Base-by-base conservation (phyloP, 2,888 invertebrate genomes). In the Bedellia somnulentella region DNA sequence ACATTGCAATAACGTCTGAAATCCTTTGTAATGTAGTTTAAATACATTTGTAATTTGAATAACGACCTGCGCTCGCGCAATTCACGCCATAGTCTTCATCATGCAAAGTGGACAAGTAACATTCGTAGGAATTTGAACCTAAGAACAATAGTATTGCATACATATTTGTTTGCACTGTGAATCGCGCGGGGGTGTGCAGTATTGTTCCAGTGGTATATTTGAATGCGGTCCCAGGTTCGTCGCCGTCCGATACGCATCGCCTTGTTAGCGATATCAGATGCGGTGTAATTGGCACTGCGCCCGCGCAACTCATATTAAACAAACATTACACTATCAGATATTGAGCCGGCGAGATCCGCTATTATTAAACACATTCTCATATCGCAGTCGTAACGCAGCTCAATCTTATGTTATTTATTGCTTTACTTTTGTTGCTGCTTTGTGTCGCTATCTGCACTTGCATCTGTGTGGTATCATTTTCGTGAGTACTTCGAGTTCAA, bases 201-300 rank as follows among this genome's bases (percentile, higher is more conserved):
- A 54, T 52, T 44, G 58, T 56, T n/a, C n/a, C n/a, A n/a, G n/a
- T n/a, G n/a, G n/a, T n/a, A n/a, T 63, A 67, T 70, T 68, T 70
- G 68, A 70, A 68, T 37, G 37, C 17, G 23, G 41, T 43, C 36
- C 38, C 30, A 35, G 34, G 35, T 11, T 25, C 13, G 38, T 34
- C 40, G 33, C 36, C 44, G 42, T 45, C 41, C 40, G 71, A 71
- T 71, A 71, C 59, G 57, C 62, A 73, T 73, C 73, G 64, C 44
- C 70, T 73, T 67, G 73, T 73, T 73, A 71, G 66, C 57, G 62
- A 47, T 70, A 73, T 73, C 73, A 51, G 71, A 70, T 70, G 52
- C 58, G 59, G 47, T 56, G 73, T 73, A 73, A 73, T 73, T 73
- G 71, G 71, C 73, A 57, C 64, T 51, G 52, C 42, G 48, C 49